Conservation (phyloP, 1,140 invertebrate species). For the Chymomyza costata region DNA sequence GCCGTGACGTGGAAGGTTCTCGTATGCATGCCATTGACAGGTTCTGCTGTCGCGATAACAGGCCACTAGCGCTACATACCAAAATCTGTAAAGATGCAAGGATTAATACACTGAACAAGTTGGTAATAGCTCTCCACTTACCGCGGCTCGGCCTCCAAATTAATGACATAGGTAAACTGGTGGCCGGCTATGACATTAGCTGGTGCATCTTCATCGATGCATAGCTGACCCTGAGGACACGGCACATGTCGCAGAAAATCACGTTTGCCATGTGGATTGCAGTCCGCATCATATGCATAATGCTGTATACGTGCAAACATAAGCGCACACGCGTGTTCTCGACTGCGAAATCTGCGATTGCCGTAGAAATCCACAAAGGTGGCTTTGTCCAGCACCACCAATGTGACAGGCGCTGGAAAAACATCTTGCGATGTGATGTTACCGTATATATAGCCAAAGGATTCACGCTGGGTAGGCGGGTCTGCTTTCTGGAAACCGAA, state of each 20-base stretch:
- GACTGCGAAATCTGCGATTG: constrained; percentile 76
- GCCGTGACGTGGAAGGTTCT: constrained; percentile 52
- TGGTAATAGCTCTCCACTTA: constrained; percentile 74
- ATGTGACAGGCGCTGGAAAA: constrained; percentile 83
- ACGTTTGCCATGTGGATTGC: constrained; percentile 83
- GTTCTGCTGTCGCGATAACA: constrained; percentile 88
- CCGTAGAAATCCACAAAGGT: constrained; percentile 93
- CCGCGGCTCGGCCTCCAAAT: constrained; percentile 91
- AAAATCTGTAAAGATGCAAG: constrained; percentile 82
- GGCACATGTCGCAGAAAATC: constrained; percentile 94
- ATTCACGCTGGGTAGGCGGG: constrained; percentile 84
- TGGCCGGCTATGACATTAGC: constrained; percentile 89
- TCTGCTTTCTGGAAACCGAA: constrained; percentile 99
- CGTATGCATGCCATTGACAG: constrained; percentile 89
- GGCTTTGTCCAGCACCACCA: constrained; percentile 90
- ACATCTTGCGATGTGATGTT: constrained; percentile 87
- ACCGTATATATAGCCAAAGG: constrained; percentile 95
- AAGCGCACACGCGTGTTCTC: constrained; percentile 81
- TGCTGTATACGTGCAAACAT: constrained; percentile 91
- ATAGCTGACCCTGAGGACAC: constrained; percentile 85
- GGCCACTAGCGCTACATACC: constrained; percentile 95
- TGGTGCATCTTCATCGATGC: constrained; percentile 90
- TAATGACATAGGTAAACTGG: constrained; percentile 96
- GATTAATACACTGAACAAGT: background rate
- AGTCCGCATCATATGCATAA: constrained; percentile 89